Percentiles rank a stretch among this genome's conserved stretches.
Evolutionary conservation across 2,888 invertebrate genomes (phyloP).

Genomic region (Himalopsyche anomala): DNA sequence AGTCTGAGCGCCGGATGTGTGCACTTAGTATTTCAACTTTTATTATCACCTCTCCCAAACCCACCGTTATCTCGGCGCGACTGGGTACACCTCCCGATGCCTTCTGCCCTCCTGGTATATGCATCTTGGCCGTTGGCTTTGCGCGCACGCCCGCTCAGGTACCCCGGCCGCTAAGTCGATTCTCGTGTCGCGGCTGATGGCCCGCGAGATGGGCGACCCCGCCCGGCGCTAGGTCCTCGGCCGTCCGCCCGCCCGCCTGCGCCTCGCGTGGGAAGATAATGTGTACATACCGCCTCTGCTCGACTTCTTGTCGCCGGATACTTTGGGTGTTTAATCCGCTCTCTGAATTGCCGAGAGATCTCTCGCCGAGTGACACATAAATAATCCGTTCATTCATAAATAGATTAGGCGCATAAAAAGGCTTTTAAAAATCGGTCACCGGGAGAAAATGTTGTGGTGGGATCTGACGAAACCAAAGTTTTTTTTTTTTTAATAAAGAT

Average conservation of each 20-base stretch:
- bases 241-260: not conserved
- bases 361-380: conserved; percentile 17
- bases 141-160: conserved; percentile 37
- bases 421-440: conserved; percentile 5
- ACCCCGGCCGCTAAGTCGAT: conserved; percentile 51
- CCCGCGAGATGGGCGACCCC: conserved; percentile 10
- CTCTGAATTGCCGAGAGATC: not conserved
- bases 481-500: no score
- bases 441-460: not conserved
- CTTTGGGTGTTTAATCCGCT: not conserved
- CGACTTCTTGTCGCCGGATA: not conserved
- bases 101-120: conserved; percentile 2
- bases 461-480: no score
- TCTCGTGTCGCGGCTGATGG: conserved; percentile 47
- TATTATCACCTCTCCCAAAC: conserved; percentile 11
- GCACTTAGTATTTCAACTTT: not conserved
- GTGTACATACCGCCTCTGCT: conserved; percentile 10
- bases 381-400: conserved; percentile 9
- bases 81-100: not conserved
- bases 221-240: conserved; percentile 22
- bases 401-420: conserved; percentile 6
- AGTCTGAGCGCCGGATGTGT: not conserved
- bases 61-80: conserved; percentile 14
- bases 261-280: conserved; percentile 26
- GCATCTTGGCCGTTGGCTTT: no score